Evolutionary conservation across 1,140 invertebrate species (phyloP).

Genomic region (Polypedilum vanderplanki): DNA sequence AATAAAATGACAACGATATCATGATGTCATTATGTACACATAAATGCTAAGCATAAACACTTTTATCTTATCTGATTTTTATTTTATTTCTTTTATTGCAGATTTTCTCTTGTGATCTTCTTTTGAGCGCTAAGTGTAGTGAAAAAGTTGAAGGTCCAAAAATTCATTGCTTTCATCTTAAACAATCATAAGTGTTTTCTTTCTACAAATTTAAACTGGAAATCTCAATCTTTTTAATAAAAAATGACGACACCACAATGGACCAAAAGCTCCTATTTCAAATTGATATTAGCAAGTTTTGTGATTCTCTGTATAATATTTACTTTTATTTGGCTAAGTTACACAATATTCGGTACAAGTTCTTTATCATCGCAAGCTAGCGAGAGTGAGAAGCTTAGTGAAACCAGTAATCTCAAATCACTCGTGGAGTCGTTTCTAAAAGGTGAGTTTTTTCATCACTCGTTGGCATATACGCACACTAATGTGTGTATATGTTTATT

Average conservation of each 20-base stretch:
- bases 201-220: too few relatives aligned
- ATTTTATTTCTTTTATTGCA: too few relatives aligned
- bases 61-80: too few relatives aligned
- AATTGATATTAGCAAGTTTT: background rate
- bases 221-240: background rate
- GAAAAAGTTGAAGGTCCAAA: too few relatives aligned
- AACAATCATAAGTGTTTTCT: too few relatives aligned
- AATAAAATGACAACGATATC: too few relatives aligned
- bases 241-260: constrained; percentile 21
- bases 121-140: too few relatives aligned
- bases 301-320: background rate
- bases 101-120: too few relatives aligned
- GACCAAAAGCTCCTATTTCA: constrained; percentile 7
- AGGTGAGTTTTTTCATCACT: background rate
- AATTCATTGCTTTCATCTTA: too few relatives aligned
- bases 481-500: too few relatives aligned
- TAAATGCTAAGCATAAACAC: too few relatives aligned
- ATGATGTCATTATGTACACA: too few relatives aligned
- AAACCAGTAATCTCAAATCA: background rate
- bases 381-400: background rate
- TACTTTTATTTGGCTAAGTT: background rate
- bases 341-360: background rate
- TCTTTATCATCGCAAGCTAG: background rate
- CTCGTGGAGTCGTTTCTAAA: background rate
- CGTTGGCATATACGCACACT: background rate